Base-by-base conservation (phyloP, 2,113 vertebrate genomes). In the Meles meles region DNA sequence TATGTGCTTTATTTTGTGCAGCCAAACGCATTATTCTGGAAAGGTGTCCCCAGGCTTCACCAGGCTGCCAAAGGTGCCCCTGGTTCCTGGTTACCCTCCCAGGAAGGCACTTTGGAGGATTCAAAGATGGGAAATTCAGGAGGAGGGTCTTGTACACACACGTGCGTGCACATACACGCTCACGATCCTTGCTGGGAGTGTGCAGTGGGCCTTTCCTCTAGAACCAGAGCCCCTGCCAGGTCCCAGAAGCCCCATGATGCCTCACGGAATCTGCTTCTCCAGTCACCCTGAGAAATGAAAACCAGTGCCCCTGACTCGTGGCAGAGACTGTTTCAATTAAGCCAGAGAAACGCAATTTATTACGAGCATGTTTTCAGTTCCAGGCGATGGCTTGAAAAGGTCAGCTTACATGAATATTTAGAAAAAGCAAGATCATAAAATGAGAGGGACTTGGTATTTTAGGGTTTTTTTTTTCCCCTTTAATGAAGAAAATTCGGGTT, bases 331-430 rank as follows among this genome's bases (percentile, higher is more conserved):
- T 84, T 96, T 96, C 97, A 86, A 76, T 95, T 87, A 96, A 97
- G 85, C 94, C 85, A 49, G 76, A 96, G 94, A 96, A 96, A 89
- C 92, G 65, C 42, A 0, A 90, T 96, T 98, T 88, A 95, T 97
- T 96, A 82, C 34, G 52, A 47, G 63, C 49, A 11, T 93, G 90
- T 80, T 97, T 96, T 90, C 96, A 39, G 65, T 97, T 92, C 37
- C 76, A 93, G 76, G 80, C 25, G 0, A 72, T 81, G 88, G 71
- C 83, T 96, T 96, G 89, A 90, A 97, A 97, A 98, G 97, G 97
- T 96, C 97, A 97, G 90, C 84, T 93, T 96, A 81, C 94, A 85
- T 95, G 96, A 98, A 96, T 97, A 96, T 97, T 96, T 98, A 92
- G 81, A 85, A 97, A 96, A 96, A 90, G 80, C 88, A 94, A 87